Conservation (phyloP, 2,888 invertebrate species). For the Cosmia trapezina region DNA sequence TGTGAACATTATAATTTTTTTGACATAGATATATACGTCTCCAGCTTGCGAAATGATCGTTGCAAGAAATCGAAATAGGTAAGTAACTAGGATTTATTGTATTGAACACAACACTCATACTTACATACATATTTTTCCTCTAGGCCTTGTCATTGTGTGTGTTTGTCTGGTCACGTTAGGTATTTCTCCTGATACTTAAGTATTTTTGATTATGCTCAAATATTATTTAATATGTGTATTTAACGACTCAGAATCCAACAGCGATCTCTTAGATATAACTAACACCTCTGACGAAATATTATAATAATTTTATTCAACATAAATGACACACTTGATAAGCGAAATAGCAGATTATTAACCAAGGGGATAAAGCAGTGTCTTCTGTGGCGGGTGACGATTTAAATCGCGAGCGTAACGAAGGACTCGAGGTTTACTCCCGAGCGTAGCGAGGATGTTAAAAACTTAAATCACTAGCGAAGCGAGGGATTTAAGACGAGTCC, state of each 20-base stretch:
- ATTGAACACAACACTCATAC: background rate
- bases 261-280: background rate
- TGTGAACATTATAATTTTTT: background rate
- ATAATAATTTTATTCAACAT: conserved; percentile 12
- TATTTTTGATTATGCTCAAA: conserved; percentile 12
- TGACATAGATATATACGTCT: background rate
- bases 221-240: background rate
- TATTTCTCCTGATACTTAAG: background rate
- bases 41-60: conserved; percentile 5
- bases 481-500: too few species aligned
- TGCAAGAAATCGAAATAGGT: conserved; percentile 14
- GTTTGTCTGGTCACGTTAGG: background rate
- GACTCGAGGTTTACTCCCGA: too few species aligned
- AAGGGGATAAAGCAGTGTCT: too few species aligned
- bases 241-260: conserved; percentile 7
- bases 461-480: too few species aligned
- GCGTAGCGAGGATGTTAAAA: too few species aligned
- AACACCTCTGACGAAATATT: conserved; percentile 19
- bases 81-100: background rate
- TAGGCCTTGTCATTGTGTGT: conserved; percentile 33
- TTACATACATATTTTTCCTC: background rate
- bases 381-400: too few species aligned
- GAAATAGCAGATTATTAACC: too few species aligned
- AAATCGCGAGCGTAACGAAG: too few species aligned
- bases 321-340: conserved; percentile 8